These are phyloP conservation scores for Scolopax mira DNA, from an alignment of 2,113 vertebrate species.

Conservation along the genomic window DNA sequence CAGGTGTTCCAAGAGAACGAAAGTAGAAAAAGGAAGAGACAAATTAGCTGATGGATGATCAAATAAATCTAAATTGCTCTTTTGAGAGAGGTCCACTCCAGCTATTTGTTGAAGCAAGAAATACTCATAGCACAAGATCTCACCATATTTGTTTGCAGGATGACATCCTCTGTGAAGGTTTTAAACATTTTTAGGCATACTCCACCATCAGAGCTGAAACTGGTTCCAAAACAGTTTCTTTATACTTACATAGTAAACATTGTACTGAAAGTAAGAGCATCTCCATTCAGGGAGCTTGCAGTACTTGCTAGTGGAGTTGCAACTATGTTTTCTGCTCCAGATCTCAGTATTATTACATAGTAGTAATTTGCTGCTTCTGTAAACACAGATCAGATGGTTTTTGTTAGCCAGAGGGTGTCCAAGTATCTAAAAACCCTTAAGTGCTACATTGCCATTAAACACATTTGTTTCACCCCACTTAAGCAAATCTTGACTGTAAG, in stretches of 20 bases:
- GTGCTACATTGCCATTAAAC: neutral
- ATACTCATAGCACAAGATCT: neutral
- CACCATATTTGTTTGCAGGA: neutral
- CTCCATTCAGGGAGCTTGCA: conserved; percentile 84
- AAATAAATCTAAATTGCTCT: neutral
- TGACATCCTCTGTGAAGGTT: neutral
- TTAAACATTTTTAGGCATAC: neutral
- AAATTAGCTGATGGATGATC: neutral
- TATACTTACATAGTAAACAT: conserved; percentile 87
- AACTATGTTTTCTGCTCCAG: conserved; percentile 88
- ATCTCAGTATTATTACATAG: conserved; percentile 88
- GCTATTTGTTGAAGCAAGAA: neutral
- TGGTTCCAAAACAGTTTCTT: neutral
- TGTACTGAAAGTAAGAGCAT: conserved; percentile 88
- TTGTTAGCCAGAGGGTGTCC: neutral
- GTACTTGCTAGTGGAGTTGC: conserved; percentile 88
- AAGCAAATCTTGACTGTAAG: no score
- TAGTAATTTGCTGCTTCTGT: conserved; percentile 90
- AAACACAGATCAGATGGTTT: conserved; percentile 9
- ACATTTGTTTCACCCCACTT: neutral
- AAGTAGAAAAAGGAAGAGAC: neutral
- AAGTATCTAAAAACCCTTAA: neutral
- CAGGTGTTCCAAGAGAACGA: neutral
- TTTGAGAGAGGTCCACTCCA: neutral
- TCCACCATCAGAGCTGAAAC: neutral